Conservation (phyloP, 2,797 vertebrate species). For the Setipinna tenuifilis region DNA sequence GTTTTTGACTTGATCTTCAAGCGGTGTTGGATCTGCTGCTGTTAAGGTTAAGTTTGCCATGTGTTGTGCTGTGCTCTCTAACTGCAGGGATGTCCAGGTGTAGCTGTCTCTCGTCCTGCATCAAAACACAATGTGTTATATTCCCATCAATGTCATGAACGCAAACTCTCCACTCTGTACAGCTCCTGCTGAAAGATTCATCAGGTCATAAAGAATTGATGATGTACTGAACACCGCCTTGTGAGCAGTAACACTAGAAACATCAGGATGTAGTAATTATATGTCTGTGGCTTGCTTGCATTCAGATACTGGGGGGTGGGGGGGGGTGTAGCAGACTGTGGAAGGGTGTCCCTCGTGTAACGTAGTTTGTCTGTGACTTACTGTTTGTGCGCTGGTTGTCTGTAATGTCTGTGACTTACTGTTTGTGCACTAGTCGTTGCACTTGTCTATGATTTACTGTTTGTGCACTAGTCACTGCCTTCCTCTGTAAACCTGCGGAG, state of each 20-base stretch:
- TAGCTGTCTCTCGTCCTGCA: neutral
- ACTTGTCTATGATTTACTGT: neutral
- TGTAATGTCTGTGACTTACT: neutral
- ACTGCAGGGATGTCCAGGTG: neutral
- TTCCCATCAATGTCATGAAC: neutral
- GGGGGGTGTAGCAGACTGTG: neutral
- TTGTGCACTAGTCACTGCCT: neutral
- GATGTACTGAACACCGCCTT: slow-evolving; percentile 1
- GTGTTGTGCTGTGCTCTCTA: neutral
- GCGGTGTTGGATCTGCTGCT: neutral
- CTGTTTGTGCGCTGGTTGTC: neutral
- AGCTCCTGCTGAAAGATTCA: slow-evolving; percentile 5
- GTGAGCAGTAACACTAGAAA: neutral
- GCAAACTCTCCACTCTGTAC: neutral
- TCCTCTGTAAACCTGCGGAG: neutral
- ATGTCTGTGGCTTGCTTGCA: neutral
- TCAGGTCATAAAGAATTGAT: slow-evolving; percentile 18
- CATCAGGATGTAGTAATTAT: neutral
- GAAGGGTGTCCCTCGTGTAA: neutral
- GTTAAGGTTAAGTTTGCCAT: neutral
- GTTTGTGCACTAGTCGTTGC: neutral
- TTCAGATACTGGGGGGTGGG: slow-evolving; percentile 10
- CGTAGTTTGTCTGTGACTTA: neutral
- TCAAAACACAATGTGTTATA: slow-evolving; percentile 12
- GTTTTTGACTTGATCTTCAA: neutral